Conservation (phyloP, 2,113 vertebrate genomes). For the Pleuronectes platessa region DNA sequence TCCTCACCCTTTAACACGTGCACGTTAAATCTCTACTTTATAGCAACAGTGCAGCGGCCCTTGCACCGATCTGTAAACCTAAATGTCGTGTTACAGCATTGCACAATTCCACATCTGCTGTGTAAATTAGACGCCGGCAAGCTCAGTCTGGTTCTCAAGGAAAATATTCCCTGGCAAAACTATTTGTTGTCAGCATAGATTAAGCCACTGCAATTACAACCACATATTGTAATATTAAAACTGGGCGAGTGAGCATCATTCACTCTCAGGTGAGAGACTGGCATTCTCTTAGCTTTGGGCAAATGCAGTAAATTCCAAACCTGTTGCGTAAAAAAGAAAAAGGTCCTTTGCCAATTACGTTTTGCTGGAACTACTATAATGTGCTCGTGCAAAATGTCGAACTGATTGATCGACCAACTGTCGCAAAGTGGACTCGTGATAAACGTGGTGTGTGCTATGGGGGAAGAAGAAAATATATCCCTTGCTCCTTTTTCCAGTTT, state of each 20-base stretch:
- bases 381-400: constrained; percentile 39
- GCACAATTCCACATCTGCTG: constrained; percentile 73
- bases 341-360: constrained; percentile 32
- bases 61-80: constrained; percentile 33
- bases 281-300: constrained; percentile 56
- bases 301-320: constrained; percentile 66
- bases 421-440: constrained; percentile 25
- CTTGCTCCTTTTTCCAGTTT: constrained; percentile 29
- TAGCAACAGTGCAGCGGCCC: constrained; percentile 39
- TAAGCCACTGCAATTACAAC: constrained; percentile 63
- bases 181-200: constrained; percentile 74
- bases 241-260: constrained; percentile 26
- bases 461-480: neutral
- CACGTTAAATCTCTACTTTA: constrained; percentile 2
- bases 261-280: constrained; percentile 56
- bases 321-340: constrained; percentile 39
- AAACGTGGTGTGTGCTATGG: constrained; percentile 32
- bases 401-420: constrained; percentile 61
- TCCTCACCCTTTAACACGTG: neutral
- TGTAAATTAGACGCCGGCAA: constrained; percentile 60
- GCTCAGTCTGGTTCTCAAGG: constrained; percentile 59
- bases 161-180: constrained; percentile 70
- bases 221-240: constrained; percentile 56
- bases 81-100: constrained; percentile 61
- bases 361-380: constrained; percentile 50